Evolutionary conservation across 2,113 vertebrate species (phyloP).

Genomic region (Eleginops maclovinus): DNA sequence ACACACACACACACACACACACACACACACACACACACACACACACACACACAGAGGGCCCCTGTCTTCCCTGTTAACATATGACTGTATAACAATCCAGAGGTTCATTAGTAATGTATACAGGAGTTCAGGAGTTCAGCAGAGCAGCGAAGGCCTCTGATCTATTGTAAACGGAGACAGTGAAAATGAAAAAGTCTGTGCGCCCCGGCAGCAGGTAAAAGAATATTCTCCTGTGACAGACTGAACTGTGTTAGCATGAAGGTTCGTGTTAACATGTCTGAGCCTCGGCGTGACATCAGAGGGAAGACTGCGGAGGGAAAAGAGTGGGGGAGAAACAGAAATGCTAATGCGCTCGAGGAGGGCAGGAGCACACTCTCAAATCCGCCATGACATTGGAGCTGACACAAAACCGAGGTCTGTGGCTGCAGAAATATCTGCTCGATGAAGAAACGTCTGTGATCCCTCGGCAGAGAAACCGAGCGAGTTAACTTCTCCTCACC

Average conservation of each 20-base stretch:
- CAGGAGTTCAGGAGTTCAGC: constrained; percentile 70
- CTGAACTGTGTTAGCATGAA: constrained; percentile 57
- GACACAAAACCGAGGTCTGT: constrained; percentile 60
- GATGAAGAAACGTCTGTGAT: constrained; percentile 50
- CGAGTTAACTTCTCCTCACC: constrained; percentile 22
- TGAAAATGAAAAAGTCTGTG: constrained; percentile 54
- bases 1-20: no score
- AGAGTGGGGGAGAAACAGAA: constrained; percentile 37
- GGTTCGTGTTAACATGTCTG: constrained; percentile 72
- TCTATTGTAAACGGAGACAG: constrained; percentile 62
- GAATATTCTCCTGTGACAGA: constrained; percentile 61
- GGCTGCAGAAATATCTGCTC: constrained; percentile 49
- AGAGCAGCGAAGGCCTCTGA: constrained; percentile 51
- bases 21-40: constrained; percentile 36
- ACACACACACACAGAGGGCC: constrained; percentile 41
- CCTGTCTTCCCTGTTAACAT: constrained; percentile 64
- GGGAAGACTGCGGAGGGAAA: constrained; percentile 48
- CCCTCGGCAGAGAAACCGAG: constrained; percentile 6
- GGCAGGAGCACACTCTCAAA: constrained; percentile 66
- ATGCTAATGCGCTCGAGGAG: constrained; percentile 65
- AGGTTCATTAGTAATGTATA: constrained; percentile 72
- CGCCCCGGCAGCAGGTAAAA: constrained; percentile 56
- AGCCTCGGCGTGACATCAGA: constrained; percentile 65
- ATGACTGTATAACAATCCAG: constrained; percentile 64
- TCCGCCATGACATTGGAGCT: constrained; percentile 66